Evolutionary conservation across 2,113 vertebrate species (phyloP), one percentile per base, ranked within the genome.

Genomic region (Pandion haliaetus): DNA sequence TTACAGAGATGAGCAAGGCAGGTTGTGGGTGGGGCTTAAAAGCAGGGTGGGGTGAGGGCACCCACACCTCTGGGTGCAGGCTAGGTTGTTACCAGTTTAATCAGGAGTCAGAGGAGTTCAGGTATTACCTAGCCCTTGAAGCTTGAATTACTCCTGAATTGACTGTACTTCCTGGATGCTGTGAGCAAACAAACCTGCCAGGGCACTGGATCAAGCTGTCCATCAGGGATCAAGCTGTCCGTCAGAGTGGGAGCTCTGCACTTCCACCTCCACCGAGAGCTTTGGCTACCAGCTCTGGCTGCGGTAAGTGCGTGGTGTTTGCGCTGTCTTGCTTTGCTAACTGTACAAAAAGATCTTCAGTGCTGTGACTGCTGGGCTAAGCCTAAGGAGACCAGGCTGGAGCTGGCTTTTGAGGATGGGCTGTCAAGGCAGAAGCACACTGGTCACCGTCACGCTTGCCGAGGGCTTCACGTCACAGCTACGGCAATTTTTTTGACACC

Each of bases 131-230:
- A 52, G 52, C 77, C 71, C 66, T 93, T 83, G 78, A 92, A 93
- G 90, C 74, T 2, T 83, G 85, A 88, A 54, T 95, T 77, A 54
- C 44, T 85, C 13, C 82, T 55, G 78, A 71, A 79, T 82, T 80
- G 87, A 72, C 66, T 91, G 26, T 61, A 45, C 82, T 94, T 96
- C 84, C 95, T 94, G 85, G 71, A 73, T 73, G 67, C 82, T 80
- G n/a, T 85, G 49, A 93, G 87, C 77, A 66, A 93, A 73, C 74
- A 82, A 94, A 95, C 95, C 74, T 90, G 85, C 81, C 9, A 1
- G 70, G 79, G 74, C 78, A 86, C 62, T 0, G 3, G 32, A 71
- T 80, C 62, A 40, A 67, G 54, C 31, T 72, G n/a, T 70, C 44
- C 3, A 6, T 50, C 44, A 28, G 44, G 20, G 50, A 58, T 62